phyloP scores from a whole-genome alignment of 2,113 vertebrate genomes.

The Rhea americana region DNA sequence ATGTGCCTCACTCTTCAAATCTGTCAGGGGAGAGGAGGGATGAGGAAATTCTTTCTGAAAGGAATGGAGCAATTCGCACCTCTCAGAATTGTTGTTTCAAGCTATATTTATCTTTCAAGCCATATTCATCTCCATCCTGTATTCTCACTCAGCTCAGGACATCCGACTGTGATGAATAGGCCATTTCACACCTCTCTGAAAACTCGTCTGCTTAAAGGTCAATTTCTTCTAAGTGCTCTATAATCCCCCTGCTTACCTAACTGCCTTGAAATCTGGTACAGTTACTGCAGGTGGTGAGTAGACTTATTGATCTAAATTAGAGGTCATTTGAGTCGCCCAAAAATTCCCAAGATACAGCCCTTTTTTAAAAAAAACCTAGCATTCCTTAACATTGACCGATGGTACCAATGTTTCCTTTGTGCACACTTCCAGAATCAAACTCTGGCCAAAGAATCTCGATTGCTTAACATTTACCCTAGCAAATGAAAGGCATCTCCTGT shows the following conservation, averaged over 20 bases:
- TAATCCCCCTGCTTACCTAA: slow-evolving; percentile 26
- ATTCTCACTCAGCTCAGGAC: not conserved
- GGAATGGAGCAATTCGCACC: not conserved
- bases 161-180: not conserved
- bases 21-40: not conserved
- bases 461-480: not conserved
- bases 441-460: not conserved
- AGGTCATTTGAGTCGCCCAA: not conserved
- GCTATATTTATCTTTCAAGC: not conserved
- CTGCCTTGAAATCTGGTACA: not conserved
- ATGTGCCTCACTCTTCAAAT: not conserved
- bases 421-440: not conserved
- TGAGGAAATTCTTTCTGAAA: not conserved
- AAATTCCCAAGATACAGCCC: not conserved
- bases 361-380: not conserved
- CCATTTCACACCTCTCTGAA: slow-evolving; percentile 28
- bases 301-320: slow-evolving; percentile 3
- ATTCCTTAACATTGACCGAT: not conserved
- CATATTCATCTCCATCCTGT: not conserved
- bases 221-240: not conserved
- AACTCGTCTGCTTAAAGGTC: slow-evolving; percentile 29
- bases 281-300: not conserved
- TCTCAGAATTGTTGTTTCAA: not conserved
- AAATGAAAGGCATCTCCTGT: not conserved
- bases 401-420: not conserved